Conservation (phyloP, 2,113 vertebrate species). For the Alouatta palliata region DNA sequence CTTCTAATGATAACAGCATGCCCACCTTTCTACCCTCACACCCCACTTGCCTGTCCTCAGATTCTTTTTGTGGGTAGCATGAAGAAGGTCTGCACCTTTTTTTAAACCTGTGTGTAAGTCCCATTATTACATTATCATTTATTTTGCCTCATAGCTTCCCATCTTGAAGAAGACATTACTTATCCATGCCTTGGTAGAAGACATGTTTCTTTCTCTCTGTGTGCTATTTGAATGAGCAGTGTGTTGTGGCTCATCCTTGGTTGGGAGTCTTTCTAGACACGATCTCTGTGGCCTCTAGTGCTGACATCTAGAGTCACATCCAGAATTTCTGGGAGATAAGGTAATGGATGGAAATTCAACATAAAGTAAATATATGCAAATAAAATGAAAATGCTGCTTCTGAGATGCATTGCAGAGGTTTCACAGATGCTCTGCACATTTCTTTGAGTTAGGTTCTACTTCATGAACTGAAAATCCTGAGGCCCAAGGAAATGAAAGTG, state of each 20-base stretch:
- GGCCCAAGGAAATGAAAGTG: background rate
- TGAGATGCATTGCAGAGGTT: background rate
- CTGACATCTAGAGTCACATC: background rate
- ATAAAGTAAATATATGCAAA: background rate
- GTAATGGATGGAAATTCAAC: background rate
- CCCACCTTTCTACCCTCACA: fast-evolving
- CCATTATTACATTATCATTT: background rate
- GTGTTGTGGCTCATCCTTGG: background rate
- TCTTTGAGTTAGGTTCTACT: background rate
- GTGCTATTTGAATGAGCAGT: fast-evolving
- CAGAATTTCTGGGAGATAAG: background rate
- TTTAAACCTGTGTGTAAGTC: background rate
- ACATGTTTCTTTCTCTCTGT: background rate
- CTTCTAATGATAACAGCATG: background rate
- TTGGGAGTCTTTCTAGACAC: background rate
- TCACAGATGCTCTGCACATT: background rate
- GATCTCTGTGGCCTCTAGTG: background rate
- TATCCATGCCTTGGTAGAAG: background rate
- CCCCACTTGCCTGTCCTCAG: background rate
- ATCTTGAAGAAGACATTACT: background rate
- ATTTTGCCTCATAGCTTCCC: background rate
- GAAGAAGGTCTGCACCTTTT: background rate
- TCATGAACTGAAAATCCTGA: background rate
- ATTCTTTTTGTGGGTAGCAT: background rate
- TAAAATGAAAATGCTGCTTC: background rate